A percentile compares a stretch with the other conserved stretches of the same genome.
Evolutionary conservation across 2,888 invertebrate genomes (phyloP).

Genomic region (Isoperla grammatica): DNA sequence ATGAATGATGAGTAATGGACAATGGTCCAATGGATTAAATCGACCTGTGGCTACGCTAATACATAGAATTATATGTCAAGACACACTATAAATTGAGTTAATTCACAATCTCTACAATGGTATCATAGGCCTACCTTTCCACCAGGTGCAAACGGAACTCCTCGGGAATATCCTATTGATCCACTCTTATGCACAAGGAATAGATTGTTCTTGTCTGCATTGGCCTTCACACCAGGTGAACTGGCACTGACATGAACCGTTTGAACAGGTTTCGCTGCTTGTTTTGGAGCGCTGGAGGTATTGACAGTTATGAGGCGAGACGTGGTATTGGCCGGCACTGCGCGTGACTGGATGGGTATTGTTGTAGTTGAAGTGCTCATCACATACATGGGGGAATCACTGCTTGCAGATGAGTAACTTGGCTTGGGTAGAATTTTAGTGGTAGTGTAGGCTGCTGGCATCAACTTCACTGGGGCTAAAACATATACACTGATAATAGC

Average conservation of each 20-base stretch:
- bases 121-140: conserved; percentile 37
- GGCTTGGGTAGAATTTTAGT: conserved; percentile 27
- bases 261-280: background rate
- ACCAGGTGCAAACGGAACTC: conserved; percentile 42
- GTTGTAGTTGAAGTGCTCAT: conserved; percentile 24
- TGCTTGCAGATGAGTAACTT: conserved; percentile 2
- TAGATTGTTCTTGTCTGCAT: conserved; percentile 48
- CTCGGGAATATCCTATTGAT: conserved; percentile 39
- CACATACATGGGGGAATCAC: conserved; percentile 23
- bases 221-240: conserved; percentile 36
- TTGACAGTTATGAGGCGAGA: conserved; percentile 33
- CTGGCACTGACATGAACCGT: conserved; percentile 32
- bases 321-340: conserved; percentile 22
- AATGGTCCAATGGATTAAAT: too few species aligned
- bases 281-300: conserved; percentile 26
- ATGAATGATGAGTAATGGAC: too few species aligned
- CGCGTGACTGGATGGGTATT: conserved; percentile 23
- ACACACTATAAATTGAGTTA: too few species aligned
- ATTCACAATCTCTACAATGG: too few species aligned
- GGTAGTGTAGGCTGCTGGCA: conserved; percentile 22
- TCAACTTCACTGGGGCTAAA: conserved; percentile 27
- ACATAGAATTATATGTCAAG: too few species aligned
- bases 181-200: conserved; percentile 57
- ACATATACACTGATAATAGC: too few species aligned
- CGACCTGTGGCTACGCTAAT: too few species aligned